Evolutionary conservation across 1,140 invertebrate species (phyloP).

Genomic region (Ceratitis capitata): DNA sequence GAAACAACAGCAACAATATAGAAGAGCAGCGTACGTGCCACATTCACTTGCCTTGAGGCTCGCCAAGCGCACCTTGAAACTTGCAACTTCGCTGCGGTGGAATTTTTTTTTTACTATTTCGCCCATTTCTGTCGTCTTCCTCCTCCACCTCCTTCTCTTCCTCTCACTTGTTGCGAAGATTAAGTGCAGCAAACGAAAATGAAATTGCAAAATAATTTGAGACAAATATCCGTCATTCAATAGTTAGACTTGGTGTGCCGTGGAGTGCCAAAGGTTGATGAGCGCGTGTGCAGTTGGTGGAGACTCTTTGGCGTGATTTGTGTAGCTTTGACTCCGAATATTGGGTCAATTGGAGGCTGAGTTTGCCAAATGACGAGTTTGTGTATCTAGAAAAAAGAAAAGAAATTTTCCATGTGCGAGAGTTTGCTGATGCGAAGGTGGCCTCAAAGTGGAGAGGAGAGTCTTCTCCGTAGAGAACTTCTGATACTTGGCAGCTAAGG

Average conservation of each 20-base stretch:
- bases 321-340: neutral
- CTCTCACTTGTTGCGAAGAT: neutral
- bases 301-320: neutral
- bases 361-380: neutral
- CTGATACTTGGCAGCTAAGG: too few species aligned
- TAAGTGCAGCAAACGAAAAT: neutral
- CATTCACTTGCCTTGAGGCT: neutral
- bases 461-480: too few species aligned
- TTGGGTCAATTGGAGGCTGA: neutral
- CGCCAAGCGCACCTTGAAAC: neutral
- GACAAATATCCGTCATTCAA: neutral
- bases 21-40: neutral
- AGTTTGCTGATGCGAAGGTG: too few species aligned
- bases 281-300: neutral
- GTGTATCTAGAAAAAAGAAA: too few species aligned
- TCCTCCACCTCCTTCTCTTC: neutral
- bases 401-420: too few species aligned
- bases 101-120: neutral
- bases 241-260: too few species aligned
- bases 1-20: neutral
- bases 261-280: neutral
- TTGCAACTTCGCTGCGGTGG: neutral
- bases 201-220: constrained; percentile 38
- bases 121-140: neutral
- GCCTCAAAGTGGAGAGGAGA: too few species aligned